Conservation (phyloP, 2,113 vertebrate genomes). For the Diadophis punctatus region DNA sequence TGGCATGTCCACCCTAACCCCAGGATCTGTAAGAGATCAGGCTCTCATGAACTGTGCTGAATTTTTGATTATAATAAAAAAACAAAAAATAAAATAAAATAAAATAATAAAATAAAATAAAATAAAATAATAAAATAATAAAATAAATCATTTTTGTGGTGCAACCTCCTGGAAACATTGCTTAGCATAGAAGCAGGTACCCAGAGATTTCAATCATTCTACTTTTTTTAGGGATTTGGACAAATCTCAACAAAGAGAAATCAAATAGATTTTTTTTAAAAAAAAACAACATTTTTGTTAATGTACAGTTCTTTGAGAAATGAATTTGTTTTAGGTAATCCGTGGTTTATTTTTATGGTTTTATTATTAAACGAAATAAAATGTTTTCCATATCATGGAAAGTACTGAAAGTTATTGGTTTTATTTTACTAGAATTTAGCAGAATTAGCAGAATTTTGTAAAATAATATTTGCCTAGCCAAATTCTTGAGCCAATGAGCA, state of each 20-base stretch:
- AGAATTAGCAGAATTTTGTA: background rate
- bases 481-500: background rate
- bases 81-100: background rate
- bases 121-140: background rate
- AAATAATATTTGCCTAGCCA: background rate
- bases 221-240: background rate
- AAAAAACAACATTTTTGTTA: background rate
- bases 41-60: background rate
- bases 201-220: background rate
- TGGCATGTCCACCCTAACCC: background rate
- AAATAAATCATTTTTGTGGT: background rate
- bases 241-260: background rate
- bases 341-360: background rate
- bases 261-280: background rate
- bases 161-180: background rate
- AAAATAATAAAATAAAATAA: background rate
- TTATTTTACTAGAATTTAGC: background rate
- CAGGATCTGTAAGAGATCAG: background rate
- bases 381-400: background rate
- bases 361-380: background rate
- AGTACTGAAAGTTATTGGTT: background rate
- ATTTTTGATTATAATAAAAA: background rate
- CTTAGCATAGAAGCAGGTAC: background rate
- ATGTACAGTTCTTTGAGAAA: conserved; percentile 34
- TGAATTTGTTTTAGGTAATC: conserved; percentile 41